Base-by-base conservation (phyloP, 1,140 invertebrate species). In the Phymorhynchus buccinoides region DNA sequence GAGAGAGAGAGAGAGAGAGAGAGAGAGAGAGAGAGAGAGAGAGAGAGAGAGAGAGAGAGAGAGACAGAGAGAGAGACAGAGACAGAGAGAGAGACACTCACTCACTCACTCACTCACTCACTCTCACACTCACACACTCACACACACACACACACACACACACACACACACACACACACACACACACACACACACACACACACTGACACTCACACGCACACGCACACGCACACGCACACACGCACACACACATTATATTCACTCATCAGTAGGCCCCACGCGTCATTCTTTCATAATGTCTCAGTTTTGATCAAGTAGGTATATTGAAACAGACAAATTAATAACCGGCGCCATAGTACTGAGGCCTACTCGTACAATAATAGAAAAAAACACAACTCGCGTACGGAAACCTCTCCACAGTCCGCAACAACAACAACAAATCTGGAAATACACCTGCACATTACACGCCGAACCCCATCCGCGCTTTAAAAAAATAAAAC, bases 21-120 rank as follows among this genome's bases (percentile, higher is more conserved):
- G 41, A 37, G 35, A 6, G 7, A 35, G 4, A 42, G 4, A 18
- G 35, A 77, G 39, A 39, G 39, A 77, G 73, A 77, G 35, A 35
- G 7, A 35, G 35, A 77, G 16, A 77, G 14, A 77, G 4, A 14
- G 73, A 42, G 12, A 37, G 7, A 77, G 35, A 77, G 35, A 77
- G n/a, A 32, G 35, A 39, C 75, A 77, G 35, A 42, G 12, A 77
- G 35, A 77, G 39, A 39, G 27, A 77, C 30, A 77, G 35, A 35
- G 32, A 35, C 73, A 77, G 73, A 77, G 16, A 35, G 73, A 35
- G 35, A 77, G 73, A 79, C 14, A 79, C 30, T 35, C 37, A 42
- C 12, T 42, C 35, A 79, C 30, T 42, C 37, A 42, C 30, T 42
- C 6, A 42, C 30, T 42, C 37, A 42, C 30, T 42, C 37, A 30